Evolutionary conservation across 2,113 vertebrate genomes (phyloP).

Genomic region (Takifugu bimaculatus): DNA sequence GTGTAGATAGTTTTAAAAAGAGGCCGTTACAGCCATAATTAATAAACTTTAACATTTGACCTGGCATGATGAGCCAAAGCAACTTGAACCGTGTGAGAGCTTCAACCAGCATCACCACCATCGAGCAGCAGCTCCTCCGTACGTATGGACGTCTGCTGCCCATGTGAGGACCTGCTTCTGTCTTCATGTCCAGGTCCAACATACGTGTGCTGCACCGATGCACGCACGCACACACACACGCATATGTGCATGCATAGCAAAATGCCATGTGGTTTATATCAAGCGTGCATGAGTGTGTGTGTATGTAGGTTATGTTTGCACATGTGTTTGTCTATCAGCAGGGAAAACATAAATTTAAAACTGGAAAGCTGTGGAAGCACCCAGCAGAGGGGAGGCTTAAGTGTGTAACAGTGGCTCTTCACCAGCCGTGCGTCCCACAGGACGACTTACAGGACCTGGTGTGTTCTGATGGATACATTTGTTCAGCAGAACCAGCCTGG

Average conservation of each 20-base stretch:
- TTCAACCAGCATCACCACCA: constrained; percentile 48
- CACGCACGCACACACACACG: neutral
- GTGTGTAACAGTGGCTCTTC: too few species aligned
- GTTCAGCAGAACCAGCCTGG: too few species aligned
- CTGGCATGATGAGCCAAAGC: constrained; percentile 5
- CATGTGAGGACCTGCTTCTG: neutral
- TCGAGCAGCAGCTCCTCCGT: neutral
- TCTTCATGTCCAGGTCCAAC: neutral
- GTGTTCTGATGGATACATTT: too few species aligned
- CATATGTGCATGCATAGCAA: too few species aligned
- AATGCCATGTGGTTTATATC: too few species aligned
- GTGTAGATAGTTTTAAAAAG: too few species aligned
- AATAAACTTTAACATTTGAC: constrained; percentile 8
- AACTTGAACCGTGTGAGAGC: constrained; percentile 4
- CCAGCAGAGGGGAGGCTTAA: too few species aligned
- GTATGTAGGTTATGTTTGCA: neutral
- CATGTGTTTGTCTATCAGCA: constrained; percentile 5
- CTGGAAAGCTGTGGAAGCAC: too few species aligned
- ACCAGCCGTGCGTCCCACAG: too few species aligned
- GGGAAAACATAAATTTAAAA: too few species aligned
- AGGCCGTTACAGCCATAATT: neutral
- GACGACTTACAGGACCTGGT: too few species aligned
- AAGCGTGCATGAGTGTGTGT: neutral
- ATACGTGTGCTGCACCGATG: neutral
- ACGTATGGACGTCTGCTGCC: neutral